These are phyloP conservation scores for Brachypteracias leptosomus DNA, from an alignment of 2,113 vertebrate species.

Conservation along the genomic window DNA sequence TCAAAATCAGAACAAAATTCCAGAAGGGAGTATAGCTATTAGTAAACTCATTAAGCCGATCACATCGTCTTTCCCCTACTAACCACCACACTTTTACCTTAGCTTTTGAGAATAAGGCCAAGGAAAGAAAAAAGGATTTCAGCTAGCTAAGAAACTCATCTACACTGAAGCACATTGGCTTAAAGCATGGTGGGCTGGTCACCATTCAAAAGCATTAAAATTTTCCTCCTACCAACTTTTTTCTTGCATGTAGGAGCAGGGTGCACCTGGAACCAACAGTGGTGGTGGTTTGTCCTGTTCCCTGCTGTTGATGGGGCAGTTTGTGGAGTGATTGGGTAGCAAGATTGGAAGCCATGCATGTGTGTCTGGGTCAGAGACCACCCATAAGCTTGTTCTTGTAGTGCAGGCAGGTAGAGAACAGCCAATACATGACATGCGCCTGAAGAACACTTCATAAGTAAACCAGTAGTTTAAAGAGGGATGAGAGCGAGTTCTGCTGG, in stretches of 20 bases:
- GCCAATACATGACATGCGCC: neutral
- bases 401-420: neutral
- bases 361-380: neutral
- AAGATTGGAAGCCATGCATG: neutral
- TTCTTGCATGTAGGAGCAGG: neutral
- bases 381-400: neutral
- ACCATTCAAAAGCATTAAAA: neutral
- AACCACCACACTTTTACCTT: neutral
- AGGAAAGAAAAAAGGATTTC: neutral
- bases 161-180: neutral
- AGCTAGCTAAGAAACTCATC: neutral
- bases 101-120: neutral
- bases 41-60: neutral
- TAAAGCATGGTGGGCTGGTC: neutral
- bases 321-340: neutral
- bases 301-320: accelerated
- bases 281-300: too few relatives aligned
- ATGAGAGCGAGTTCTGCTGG: neutral
- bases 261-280: neutral
- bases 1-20: neutral
- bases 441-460: neutral
- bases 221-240: neutral
- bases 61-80: neutral
- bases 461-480: neutral
- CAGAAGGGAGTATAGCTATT: neutral